These are phyloP conservation scores for Heterotis niloticus DNA, from an alignment of 2,113 vertebrate species.

Conservation along the genomic window DNA sequence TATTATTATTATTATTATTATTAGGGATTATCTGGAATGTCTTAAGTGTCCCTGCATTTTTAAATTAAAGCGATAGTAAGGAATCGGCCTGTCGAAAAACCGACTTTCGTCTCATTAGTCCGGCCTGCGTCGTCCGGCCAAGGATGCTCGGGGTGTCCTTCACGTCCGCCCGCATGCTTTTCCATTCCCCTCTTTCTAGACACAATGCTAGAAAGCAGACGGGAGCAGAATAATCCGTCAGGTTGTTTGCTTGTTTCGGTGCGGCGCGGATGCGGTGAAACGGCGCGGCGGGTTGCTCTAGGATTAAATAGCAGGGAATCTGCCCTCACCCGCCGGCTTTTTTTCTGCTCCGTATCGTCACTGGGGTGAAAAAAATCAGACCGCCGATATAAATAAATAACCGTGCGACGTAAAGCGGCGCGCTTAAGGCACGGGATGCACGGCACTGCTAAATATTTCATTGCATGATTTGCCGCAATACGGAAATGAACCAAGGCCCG, in stretches of 20 bases:
- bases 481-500: constrained; percentile 37
- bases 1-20: no score
- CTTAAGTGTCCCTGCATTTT: no score
- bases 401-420: constrained; percentile 10
- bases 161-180: background rate
- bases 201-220: background rate
- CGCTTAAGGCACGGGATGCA: constrained; percentile 34
- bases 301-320: background rate
- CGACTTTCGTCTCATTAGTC: no score
- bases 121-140: no score
- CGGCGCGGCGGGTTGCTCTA: background rate
- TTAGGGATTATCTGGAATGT: no score
- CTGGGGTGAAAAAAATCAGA: constrained; percentile 1
- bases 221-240: background rate
- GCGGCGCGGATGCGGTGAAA: no score
- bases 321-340: background rate
- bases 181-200: background rate
- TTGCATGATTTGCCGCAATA: constrained; percentile 22
- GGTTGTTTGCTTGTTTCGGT: background rate
- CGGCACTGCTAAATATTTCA: constrained; percentile 37
- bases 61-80: no score
- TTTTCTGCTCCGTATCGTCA: background rate
- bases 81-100: no score
- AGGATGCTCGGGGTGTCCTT: no score
- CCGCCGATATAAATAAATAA: constrained; percentile 32